A percentile compares a stretch with the other conserved stretches of the same genome.
phyloP scores from a whole-genome alignment of 2,888 invertebrate species.

The Sisyra nigra region DNA sequence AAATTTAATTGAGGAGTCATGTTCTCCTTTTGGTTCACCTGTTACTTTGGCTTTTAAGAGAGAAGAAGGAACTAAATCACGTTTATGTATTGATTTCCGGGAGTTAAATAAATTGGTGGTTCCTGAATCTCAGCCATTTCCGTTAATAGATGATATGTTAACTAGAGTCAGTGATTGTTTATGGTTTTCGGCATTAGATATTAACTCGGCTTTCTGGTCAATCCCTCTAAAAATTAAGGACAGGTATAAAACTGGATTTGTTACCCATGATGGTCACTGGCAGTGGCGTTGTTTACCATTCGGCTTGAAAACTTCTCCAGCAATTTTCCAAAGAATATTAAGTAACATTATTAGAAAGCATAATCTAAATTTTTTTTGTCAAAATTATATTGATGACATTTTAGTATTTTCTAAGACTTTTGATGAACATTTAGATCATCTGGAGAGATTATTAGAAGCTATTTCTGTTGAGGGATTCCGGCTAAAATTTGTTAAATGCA shows the following conservation, averaged over 20 bases:
- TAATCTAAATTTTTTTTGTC: too few relatives aligned
- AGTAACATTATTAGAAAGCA: too few relatives aligned
- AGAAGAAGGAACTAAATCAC: neutral
- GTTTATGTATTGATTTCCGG: neutral
- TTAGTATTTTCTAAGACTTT: conserved; percentile 14
- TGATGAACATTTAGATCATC: conserved; percentile 13
- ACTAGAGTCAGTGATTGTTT: too few relatives aligned
- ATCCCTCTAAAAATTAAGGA: too few relatives aligned
- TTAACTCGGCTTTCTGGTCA: too few relatives aligned
- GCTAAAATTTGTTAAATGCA: conserved; percentile 11
- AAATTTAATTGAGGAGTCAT: neutral
- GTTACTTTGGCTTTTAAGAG: neutral
- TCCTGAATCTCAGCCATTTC: neutral
- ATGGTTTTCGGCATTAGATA: too few relatives aligned
- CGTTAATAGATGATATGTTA: too few relatives aligned
- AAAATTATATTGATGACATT: conserved; percentile 15
- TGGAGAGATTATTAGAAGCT: conserved; percentile 8
- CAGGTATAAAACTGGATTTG: too few relatives aligned
- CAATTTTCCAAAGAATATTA: too few relatives aligned
- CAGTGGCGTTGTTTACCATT: too few relatives aligned
- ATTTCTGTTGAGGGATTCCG: conserved; percentile 9
- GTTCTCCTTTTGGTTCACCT: neutral
- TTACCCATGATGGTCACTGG: too few relatives aligned
- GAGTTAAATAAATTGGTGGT: neutral
- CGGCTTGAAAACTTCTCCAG: too few relatives aligned